These are phyloP conservation scores for Mormyrus hasselquistii DNA, from an alignment of 2,797 vertebrate genomes.

Conservation along the genomic window DNA sequence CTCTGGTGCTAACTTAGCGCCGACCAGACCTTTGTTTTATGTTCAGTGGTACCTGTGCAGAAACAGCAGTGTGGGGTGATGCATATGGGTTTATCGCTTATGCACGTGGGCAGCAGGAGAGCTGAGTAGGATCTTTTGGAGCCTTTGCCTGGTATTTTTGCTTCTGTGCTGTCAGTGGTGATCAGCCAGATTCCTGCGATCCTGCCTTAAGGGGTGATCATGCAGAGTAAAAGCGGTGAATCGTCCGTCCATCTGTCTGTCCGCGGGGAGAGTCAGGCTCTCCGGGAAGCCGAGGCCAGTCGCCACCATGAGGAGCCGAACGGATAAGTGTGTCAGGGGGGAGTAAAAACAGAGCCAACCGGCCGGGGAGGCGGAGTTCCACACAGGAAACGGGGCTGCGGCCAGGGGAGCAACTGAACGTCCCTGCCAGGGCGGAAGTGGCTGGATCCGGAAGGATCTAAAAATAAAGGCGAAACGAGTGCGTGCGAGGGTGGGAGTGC, in stretches of 20 bases:
- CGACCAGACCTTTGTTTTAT: not conserved
- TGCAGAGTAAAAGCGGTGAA: not conserved
- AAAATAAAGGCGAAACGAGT: constrained; percentile 18
- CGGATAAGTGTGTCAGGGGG: not conserved
- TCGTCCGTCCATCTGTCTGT: not conserved
- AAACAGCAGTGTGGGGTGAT: not conserved
- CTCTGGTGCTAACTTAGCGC: not conserved
- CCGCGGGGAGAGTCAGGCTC: not conserved
- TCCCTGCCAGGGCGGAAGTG: constrained; percentile 17
- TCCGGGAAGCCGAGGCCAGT: not conserved
- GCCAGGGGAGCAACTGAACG: constrained; percentile 38
- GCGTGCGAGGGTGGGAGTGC: not conserved
- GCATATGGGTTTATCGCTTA: not conserved
- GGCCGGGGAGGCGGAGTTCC: not conserved
- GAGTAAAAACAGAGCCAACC: not conserved
- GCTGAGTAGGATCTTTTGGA: not conserved
- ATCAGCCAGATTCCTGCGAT: not conserved
- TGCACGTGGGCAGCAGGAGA: not conserved
- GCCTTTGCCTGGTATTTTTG: not conserved
- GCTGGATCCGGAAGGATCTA: not conserved
- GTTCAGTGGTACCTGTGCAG: not conserved
- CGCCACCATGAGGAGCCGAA: not conserved
- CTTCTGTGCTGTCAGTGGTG: not conserved
- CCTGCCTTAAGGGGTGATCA: not conserved
- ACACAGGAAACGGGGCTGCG: not conserved